Evolutionary conservation across 2,113 vertebrate genomes (phyloP).

Genomic region (Meriones unguiculatus): DNA sequence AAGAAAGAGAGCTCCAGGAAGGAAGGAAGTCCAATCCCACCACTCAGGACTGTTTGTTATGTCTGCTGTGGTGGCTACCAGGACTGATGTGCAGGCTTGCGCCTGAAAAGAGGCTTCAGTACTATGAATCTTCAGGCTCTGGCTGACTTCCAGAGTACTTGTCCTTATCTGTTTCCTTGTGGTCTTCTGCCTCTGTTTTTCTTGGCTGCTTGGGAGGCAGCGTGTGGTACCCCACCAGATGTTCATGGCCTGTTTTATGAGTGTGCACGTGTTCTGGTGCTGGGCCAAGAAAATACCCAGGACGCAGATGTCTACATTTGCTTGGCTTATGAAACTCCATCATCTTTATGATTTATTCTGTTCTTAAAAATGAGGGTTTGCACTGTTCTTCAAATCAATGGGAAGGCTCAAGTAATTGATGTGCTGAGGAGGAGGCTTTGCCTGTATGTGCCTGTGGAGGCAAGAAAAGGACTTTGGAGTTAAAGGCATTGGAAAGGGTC

Average conservation of each 20-base stretch:
- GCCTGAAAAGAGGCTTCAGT: neutral
- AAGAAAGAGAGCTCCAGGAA: neutral
- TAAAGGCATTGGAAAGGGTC: too few relatives aligned
- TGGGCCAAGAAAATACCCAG: slow-evolving; percentile 58
- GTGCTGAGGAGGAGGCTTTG: neutral
- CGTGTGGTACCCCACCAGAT: slow-evolving; percentile 45
- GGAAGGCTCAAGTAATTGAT: neutral
- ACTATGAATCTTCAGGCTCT: neutral
- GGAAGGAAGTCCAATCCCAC: neutral
- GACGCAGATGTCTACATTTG: slow-evolving; percentile 20
- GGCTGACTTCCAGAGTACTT: slow-evolving; percentile 20
- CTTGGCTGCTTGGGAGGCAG: slow-evolving; percentile 39
- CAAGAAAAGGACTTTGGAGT: too few relatives aligned
- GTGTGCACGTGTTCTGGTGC: slow-evolving; percentile 37
- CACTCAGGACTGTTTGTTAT: neutral
- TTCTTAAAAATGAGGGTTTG: slow-evolving; percentile 20
- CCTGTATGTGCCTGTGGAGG: too few relatives aligned
- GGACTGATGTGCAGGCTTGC: neutral
- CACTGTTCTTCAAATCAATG: neutral
- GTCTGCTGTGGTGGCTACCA: neutral
- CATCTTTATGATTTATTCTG: slow-evolving; percentile 54
- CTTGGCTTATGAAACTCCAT: slow-evolving; percentile 16
- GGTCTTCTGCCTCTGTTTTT: slow-evolving; percentile 37
- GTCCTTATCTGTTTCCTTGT: slow-evolving; percentile 52
- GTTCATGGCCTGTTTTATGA: slow-evolving; percentile 58